A percentile compares a stretch with the other conserved stretches of the same genome.
Conservation (phyloP, 2,797 vertebrate genomes). For the Bovichtus diacanthus region DNA sequence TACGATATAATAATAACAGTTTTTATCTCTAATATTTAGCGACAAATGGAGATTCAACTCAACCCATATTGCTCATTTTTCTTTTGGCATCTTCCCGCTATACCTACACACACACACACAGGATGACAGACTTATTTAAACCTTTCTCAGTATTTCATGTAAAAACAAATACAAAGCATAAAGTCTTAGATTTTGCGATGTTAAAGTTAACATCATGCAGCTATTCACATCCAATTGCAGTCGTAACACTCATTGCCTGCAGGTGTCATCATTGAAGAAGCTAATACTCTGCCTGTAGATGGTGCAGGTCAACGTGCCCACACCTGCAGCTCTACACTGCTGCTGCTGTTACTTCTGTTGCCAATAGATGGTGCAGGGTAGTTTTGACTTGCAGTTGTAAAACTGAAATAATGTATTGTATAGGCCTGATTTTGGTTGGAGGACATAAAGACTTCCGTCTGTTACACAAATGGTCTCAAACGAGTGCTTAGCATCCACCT, state of each 20-base stretch:
- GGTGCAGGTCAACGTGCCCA: not conserved
- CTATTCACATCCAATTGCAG: not conserved
- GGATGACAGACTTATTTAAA: not conserved
- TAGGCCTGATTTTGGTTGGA: not conserved
- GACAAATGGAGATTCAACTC: not conserved
- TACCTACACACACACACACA: not conserved
- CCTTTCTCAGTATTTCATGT: not conserved
- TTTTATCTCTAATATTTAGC: not conserved
- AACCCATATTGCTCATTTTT: not conserved
- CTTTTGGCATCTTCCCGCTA: not conserved
- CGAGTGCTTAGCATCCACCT: not conserved
- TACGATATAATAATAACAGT: not conserved
- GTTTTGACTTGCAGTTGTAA: not conserved
- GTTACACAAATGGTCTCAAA: not conserved
- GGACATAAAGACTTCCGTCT: too few species aligned
- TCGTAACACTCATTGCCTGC: not conserved
- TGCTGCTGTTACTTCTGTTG: not conserved
- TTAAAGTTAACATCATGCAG: not conserved
- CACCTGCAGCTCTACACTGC: not conserved
- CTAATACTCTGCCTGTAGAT: not conserved
- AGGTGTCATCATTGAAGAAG: not conserved
- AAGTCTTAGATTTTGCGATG: not conserved
- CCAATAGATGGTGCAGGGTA: too few species aligned
- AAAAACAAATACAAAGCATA: too few species aligned
- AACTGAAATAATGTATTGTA: not conserved